Conservation (phyloP, 2,888 invertebrate species). For the Agrochola lychnidis region DNA sequence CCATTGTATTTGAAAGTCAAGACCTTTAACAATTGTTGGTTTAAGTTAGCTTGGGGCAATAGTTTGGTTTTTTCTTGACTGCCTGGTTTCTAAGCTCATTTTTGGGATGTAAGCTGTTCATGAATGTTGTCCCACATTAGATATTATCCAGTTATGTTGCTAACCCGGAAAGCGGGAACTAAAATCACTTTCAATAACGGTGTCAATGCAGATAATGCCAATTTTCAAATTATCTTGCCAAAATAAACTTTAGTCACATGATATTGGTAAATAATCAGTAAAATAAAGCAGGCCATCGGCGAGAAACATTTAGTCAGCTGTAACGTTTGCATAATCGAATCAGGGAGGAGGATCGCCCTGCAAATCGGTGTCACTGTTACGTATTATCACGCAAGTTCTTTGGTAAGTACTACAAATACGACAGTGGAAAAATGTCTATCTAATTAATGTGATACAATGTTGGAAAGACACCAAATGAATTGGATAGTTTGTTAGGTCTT, state of each 20-base stretch:
- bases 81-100: slow-evolving; percentile 3
- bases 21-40: slow-evolving; percentile 37
- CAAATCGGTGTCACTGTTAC: slow-evolving; percentile 60
- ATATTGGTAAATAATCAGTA: slow-evolving; percentile 35
- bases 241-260: slow-evolving; percentile 26
- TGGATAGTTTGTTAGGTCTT: background rate
- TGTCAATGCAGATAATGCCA: slow-evolving; percentile 14
- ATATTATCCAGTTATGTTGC: slow-evolving; percentile 10
- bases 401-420: slow-evolving; percentile 31
- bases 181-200: slow-evolving; percentile 7
- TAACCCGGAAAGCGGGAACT: slow-evolving; percentile 5
- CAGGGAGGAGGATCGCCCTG: slow-evolving; percentile 59
- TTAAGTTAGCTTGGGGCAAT: slow-evolving; percentile 4
- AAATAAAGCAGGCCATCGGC: slow-evolving; percentile 41
- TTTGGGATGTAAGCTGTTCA: background rate
- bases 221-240: slow-evolving; percentile 1
- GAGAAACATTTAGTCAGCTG: slow-evolving; percentile 58
- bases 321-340: slow-evolving; percentile 65
- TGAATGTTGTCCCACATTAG: background rate
- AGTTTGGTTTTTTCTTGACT: background rate
- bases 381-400: slow-evolving; percentile 59
- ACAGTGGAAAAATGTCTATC: slow-evolving; percentile 11
- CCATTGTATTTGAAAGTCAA: slow-evolving; percentile 48
- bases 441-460: slow-evolving; percentile 7
- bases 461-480: slow-evolving; percentile 14